Evolutionary conservation across 2,797 vertebrate species (phyloP).

Genomic region (Macroramphosus scolopax): DNA sequence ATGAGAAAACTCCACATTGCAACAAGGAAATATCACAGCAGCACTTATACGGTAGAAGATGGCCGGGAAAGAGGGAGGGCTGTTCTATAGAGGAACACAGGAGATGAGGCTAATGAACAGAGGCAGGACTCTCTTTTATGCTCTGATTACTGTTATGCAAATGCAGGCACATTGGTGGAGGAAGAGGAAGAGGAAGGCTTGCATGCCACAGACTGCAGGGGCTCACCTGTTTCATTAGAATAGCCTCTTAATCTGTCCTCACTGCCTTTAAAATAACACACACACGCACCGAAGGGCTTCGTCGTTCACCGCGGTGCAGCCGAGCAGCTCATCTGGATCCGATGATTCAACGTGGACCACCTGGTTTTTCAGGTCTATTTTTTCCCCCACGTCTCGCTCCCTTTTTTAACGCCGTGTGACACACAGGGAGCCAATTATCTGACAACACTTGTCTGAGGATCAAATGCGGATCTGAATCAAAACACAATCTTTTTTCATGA

Average conservation of each 20-base stretch:
- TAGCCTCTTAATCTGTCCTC: conserved; percentile 61
- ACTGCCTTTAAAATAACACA: conserved; percentile 16
- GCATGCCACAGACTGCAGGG: conserved; percentile 57
- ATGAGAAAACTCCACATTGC: conserved; percentile 41
- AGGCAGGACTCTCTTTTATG: conserved; percentile 52
- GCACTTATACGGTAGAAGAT: conserved; percentile 43
- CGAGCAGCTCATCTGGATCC: conserved; percentile 29
- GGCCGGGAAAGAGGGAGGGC: too few relatives aligned
- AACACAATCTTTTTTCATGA: conserved; percentile 18
- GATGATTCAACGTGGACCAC: conserved; percentile 35
- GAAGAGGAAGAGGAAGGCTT: conserved; percentile 34
- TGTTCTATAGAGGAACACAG: conserved; percentile 51
- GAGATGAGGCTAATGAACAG: conserved; percentile 56
- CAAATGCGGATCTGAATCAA: conserved; percentile 48
- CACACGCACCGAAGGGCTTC: conserved; percentile 13
- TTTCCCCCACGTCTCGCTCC: too few relatives aligned
- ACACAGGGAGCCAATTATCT: conserved; percentile 17
- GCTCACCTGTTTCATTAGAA: conserved; percentile 71
- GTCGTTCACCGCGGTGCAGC: conserved; percentile 21
- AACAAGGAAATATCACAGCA: conserved; percentile 38
- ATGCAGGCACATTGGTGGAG: conserved; percentile 33
- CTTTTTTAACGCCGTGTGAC: conserved; percentile 16
- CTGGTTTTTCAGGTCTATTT: conserved; percentile 34
- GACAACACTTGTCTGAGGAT: conserved; percentile 19
- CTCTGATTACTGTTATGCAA: conserved; percentile 65